phyloP scores from a whole-genome alignment of 2,113 vertebrate genomes.

The Sebastes fasciatus region DNA sequence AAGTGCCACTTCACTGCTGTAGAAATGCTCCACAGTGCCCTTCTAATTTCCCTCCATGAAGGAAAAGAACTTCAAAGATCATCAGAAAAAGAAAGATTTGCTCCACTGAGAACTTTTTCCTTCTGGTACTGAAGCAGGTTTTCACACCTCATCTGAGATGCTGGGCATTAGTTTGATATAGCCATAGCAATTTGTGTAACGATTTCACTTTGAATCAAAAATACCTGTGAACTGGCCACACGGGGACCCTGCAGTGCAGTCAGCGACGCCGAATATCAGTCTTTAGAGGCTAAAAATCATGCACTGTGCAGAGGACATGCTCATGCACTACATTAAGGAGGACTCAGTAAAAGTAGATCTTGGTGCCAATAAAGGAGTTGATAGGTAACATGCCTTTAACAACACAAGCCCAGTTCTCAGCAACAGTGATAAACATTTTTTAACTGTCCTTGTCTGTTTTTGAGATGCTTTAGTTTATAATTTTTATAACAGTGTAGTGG shows the following conservation, averaged over 20 bases:
- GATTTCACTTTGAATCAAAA: slow-evolving; percentile 27
- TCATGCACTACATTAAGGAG: background rate
- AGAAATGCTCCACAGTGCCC: background rate
- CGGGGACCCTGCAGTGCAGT: background rate
- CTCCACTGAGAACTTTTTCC: background rate
- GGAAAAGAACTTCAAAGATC: background rate
- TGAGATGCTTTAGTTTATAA: too few relatives aligned
- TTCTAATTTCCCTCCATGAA: background rate
- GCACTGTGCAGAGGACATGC: background rate
- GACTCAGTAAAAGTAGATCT: background rate
- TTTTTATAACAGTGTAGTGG: too few relatives aligned
- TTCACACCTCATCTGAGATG: slow-evolving; percentile 38
- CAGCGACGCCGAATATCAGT: background rate
- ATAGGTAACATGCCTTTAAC: background rate
- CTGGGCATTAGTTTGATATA: slow-evolving; percentile 7
- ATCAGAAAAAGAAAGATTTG: background rate
- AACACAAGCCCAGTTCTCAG: background rate
- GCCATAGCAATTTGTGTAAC: background rate
- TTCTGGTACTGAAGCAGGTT: background rate
- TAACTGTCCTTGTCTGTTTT: too few relatives aligned
- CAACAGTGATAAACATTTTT: background rate
- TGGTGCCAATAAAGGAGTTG: too few relatives aligned
- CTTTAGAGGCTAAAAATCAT: background rate
- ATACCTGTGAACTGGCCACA: slow-evolving; percentile 7
- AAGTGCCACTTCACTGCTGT: slow-evolving; percentile 3